Evolutionary conservation across 2,797 vertebrate species (phyloP).

Genomic region (Cynopterus sphinx): DNA sequence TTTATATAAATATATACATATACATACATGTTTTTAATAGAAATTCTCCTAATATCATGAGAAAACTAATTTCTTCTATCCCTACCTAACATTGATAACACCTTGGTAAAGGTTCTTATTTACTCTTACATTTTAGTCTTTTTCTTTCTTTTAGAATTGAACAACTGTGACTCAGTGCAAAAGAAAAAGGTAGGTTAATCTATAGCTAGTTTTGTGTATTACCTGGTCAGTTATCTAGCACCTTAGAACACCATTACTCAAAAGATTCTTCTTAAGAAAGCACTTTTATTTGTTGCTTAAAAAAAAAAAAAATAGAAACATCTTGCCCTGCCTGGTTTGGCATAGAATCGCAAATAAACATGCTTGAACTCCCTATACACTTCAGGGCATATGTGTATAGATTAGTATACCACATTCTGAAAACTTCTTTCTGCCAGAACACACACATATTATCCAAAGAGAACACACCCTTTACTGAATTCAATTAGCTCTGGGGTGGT

Average conservation of each 20-base stretch:
- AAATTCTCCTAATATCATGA: neutral
- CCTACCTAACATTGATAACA: neutral
- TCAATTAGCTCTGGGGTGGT: slow-evolving; percentile 52
- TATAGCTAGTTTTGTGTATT: neutral
- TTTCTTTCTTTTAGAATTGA: neutral
- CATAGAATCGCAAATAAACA: neutral
- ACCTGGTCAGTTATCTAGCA: neutral
- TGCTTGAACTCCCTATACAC: neutral
- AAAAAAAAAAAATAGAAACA: neutral
- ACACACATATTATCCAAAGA: neutral
- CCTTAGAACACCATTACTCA: neutral
- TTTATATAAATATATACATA: neutral
- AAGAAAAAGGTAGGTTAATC: neutral
- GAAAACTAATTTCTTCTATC: neutral
- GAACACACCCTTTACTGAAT: neutral
- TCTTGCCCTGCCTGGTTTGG: neutral
- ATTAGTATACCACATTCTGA: neutral
- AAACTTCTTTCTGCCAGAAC: neutral
- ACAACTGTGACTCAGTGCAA: neutral
- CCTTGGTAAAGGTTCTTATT: neutral
- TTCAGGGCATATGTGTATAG: slow-evolving; percentile 6
- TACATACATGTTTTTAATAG: neutral
- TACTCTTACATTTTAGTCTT: neutral
- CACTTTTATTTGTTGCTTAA: neutral
- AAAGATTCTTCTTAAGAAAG: neutral